Base-by-base conservation (phyloP, 2,797 vertebrate species). In the Hylomyscus alleni region DNA sequence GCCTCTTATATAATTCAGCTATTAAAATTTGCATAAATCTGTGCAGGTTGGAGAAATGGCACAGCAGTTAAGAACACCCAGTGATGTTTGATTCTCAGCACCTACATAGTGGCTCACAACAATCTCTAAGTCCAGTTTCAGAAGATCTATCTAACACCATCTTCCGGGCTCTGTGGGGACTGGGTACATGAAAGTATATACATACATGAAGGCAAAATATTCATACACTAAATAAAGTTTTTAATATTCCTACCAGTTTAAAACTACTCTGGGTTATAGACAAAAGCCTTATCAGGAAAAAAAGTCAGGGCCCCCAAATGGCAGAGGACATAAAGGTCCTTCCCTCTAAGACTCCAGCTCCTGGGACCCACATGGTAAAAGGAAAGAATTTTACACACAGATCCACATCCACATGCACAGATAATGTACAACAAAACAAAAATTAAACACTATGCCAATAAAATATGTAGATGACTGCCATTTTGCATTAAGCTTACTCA, bases 1-100 rank as follows among this genome's bases (percentile, higher is more conserved):
- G 31, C 62, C 78, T 95, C 52, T 90, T 15, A 77, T 56, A 80
- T 9, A 95, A 50, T 31, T 94, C 34, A 84, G 8, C 34, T 89
- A 67, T 50, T 24, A 85, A 50, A 85, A 24, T 72, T 37, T 7
- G 44, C 7, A 24, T 67, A 50, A 50, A 15, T 85, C 31, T 85
- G 29, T n/a, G 29, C 11, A 44, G 6, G 6, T 19, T 34, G 60
- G 60, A 85, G 82, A 85, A 60, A 65, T 67, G 60, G 29, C 40
- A 22, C 60, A 13, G 60, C 37, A 2, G 6, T 65, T 34, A 22
- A 47, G 5, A 65, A 26, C 29, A 22, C 29, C 13, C 29, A 6
- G 44, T 34, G n/a, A 17, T 34, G 15, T 84, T 84, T 1, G 0
- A 62, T 3, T 56, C 29, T 40, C 58, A 65, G 58, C 40, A 34